Conservation (phyloP, 2,797 vertebrate genomes). For the Atherinosoma microstoma region DNA sequence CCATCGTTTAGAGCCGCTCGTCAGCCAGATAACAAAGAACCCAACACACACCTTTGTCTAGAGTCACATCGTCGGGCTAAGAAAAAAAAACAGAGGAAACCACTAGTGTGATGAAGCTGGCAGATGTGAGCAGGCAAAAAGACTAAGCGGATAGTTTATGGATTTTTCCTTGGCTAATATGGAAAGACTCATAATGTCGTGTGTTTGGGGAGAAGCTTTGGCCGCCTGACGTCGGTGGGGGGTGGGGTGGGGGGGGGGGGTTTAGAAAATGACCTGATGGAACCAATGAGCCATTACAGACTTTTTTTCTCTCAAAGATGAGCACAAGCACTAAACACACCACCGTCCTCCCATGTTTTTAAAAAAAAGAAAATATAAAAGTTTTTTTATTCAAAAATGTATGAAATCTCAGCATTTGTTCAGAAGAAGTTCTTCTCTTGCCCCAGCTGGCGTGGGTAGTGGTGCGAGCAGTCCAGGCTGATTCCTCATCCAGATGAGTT, state of each 20-base stretch:
- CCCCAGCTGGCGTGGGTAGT: conserved; percentile 14
- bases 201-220: conserved; percentile 64
- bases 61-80: conserved; percentile 1
- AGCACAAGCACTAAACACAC: conserved; percentile 24
- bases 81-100: conserved; percentile 28
- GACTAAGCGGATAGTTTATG: conserved; percentile 57
- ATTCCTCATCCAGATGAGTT: conserved; percentile 66
- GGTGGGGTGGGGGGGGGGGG: conserved; percentile 33
- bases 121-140: conserved; percentile 35
- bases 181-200: conserved; percentile 66
- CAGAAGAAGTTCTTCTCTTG: conserved; percentile 8
- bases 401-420: conserved; percentile 7
- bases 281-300: conserved; percentile 77
- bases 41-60: background rate
- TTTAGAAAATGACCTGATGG: conserved; percentile 78
- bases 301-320: conserved; percentile 56
- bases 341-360: background rate
- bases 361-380: conserved; percentile 5
- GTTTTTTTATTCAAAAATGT: conserved; percentile 2
- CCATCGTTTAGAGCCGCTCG: conserved; percentile 18
- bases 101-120: conserved; percentile 36
- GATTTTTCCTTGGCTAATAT: conserved; percentile 75
- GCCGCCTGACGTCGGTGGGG: conserved; percentile 51
- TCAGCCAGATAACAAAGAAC: conserved; percentile 33
- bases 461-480: conserved; percentile 6